Evolutionary conservation across 2,888 invertebrate genomes (phyloP), one percentile per base, ranked within the genome.

Genomic region (Entomobrya multifasciata): DNA sequence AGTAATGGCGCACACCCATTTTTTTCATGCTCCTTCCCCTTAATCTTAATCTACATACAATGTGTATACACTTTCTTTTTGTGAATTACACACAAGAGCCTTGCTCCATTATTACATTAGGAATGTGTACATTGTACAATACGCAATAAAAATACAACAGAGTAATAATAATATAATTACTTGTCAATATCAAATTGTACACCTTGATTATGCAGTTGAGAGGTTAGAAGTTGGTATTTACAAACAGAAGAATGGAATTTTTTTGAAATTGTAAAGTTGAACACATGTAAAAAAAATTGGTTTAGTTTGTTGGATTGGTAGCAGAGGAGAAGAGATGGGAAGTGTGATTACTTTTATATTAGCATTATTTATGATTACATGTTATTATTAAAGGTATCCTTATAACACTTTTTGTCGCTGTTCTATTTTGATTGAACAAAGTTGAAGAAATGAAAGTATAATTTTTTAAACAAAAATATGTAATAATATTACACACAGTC

Each of bases 141-240:
- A 41, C 52, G 20, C 52, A 77, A 36, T 57, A 57, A 41, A 41
- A 77, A 57, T n/a, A n/a, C n/a, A n/a, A n/a, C n/a, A n/a, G n/a
- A n/a, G n/a, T 52, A 55, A 57, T 57, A 77, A 77, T 15, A 49
- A 47, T 41, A 57, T 77, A 77, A 77, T 77, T 55, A 77, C 57
- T 57, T 77, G 76, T 77, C 76, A 55, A 77, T 77, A 77, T 57
- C 52, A 76, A 76, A 55, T 55, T 55, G 22, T 77, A 57, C 55
- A 57, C 41, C 49, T 30, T 77, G 36, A 76, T 55, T 55, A 36
- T 20, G 36, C 4, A 41, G 65, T 67, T 20, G 41, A 11, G 11
- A 17, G n/a, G n/a, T n/a, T 67, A n/a, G 41, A 8, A 41, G 44
- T 22, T 67, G 44, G 5, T 44, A 67, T 67, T 67, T 67, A 67